phyloP scores from a whole-genome alignment of 2,888 invertebrate genomes.

The Sturmia bella region DNA sequence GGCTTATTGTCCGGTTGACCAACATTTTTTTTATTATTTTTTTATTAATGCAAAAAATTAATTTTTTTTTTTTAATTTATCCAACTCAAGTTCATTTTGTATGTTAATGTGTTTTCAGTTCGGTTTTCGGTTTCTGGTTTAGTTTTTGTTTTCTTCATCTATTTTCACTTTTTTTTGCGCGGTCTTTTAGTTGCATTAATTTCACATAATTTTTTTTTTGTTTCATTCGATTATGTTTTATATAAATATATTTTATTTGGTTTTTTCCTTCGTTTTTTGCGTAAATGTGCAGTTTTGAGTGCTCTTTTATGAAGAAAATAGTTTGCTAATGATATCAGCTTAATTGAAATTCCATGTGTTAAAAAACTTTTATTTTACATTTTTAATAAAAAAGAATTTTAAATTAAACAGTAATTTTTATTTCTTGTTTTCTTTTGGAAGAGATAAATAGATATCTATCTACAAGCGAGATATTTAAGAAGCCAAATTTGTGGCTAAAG shows the following conservation, averaged over 20 bases:
- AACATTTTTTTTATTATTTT: constrained; percentile 55
- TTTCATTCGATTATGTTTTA: constrained; percentile 11
- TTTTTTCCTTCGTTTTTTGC: background rate
- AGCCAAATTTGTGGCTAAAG: no score
- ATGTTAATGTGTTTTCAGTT: constrained; percentile 60
- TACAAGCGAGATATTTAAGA: no score
- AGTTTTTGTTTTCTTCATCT: constrained; percentile 29
- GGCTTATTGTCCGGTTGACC: constrained; percentile 65
- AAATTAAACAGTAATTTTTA: no score
- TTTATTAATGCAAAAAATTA: constrained; percentile 51
- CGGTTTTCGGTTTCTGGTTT: constrained; percentile 54
- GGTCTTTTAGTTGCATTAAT: constrained; percentile 24
- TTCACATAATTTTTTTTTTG: constrained; percentile 12
- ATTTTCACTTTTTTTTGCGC: constrained; percentile 61
- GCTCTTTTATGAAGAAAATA: background rate
- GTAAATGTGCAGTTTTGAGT: constrained; percentile 23
- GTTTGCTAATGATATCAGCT: no score
- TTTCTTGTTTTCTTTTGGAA: no score
- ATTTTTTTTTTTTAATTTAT: constrained; percentile 25
- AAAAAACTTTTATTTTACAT: no score
- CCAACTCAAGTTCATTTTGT: constrained; percentile 69
- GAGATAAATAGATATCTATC: no score
- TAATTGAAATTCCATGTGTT: no score
- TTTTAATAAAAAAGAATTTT: no score
- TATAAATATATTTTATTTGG: background rate